Evolutionary conservation across 2,888 invertebrate genomes (phyloP), one percentile per base, ranked within the genome.

Genomic region (Himalopsyche tibetana): DNA sequence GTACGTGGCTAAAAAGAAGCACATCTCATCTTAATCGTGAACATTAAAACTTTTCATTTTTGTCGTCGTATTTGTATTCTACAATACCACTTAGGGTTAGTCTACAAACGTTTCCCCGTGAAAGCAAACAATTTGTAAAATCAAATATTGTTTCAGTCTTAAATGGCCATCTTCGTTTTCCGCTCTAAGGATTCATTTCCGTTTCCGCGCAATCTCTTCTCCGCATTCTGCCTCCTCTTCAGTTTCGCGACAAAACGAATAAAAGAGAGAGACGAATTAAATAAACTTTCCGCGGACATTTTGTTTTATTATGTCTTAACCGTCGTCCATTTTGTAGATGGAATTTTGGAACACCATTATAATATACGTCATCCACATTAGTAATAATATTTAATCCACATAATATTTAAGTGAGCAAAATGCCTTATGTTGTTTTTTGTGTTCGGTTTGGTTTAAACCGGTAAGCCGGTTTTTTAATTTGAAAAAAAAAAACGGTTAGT

Each of bases 91-190:
- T 63, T 28, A 28, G 63, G 9, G 19, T 63, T 63, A 63, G 63
- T 19, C 63, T 28, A 19, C 28, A 63, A 63, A 63, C 63, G 63
- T 8, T 63, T 63, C 63, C 63, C 19, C 19, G 19, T 1, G 19
- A 19, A 19, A 63, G 63, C 19, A 63, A 63, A 63, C 63, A 63
- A 63, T 63, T 63, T 63, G 63, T 63, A 63, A 63, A 63, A 63
- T 63, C 63, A 63, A 63, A 63, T 63, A 63, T 63, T 63, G 63
- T 19, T 19, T 63, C 63, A 63, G 63, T 19, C 63, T 63, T 63
- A 63, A 63, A 63, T 63, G 63, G 63, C 63, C 63, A 19, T 63
- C 63, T 63, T 63, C 63, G 63, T 63, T 63, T 63, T 63, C 63
- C 19, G 63, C 63, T 28, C 28, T 63, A 19, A 63, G 63, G 63